These are phyloP conservation scores for Ptychadena robeensis DNA, from an alignment of 2,797 vertebrate genomes.

Conservation along the genomic window DNA sequence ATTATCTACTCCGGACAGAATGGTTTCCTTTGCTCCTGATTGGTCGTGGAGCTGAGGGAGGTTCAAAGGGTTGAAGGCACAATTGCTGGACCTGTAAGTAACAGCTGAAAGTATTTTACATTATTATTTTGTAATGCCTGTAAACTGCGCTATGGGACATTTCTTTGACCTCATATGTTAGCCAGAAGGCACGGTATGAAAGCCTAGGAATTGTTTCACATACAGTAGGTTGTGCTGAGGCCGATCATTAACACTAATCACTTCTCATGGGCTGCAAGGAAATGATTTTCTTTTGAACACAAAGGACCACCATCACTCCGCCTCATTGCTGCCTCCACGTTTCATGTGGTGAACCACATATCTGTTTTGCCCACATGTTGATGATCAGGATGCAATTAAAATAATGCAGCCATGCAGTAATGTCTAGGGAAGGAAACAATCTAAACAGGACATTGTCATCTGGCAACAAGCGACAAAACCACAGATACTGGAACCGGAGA, in stretches of 20 bases:
- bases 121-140: constrained; percentile 22
- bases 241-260: constrained; percentile 33
- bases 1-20: constrained; percentile 8
- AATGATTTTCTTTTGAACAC: constrained; percentile 40
- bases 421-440: constrained; percentile 19
- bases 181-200: constrained; percentile 1
- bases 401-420: constrained; percentile 35
- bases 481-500: constrained; percentile 19
- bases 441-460: neutral
- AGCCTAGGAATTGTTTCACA: constrained; percentile 12
- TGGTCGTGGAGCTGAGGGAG: neutral
- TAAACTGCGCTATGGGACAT: neutral
- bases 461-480: constrained; percentile 14
- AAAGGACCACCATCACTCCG: constrained; percentile 36
- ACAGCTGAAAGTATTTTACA: constrained; percentile 53
- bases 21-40: neutral
- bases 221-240: constrained; percentile 7
- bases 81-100: constrained; percentile 19
- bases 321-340: constrained; percentile 7
- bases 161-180: constrained; percentile 26
- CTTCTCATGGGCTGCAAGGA: constrained; percentile 22
- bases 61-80: constrained; percentile 39
- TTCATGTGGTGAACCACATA: constrained; percentile 48
- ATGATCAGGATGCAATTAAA: constrained; percentile 41
- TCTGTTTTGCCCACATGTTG: constrained; percentile 20